Percentiles rank a stretch among this genome's conserved stretches.
phyloP scores from a whole-genome alignment of 2,797 vertebrate species.

The Enteromius argenteus region DNA sequence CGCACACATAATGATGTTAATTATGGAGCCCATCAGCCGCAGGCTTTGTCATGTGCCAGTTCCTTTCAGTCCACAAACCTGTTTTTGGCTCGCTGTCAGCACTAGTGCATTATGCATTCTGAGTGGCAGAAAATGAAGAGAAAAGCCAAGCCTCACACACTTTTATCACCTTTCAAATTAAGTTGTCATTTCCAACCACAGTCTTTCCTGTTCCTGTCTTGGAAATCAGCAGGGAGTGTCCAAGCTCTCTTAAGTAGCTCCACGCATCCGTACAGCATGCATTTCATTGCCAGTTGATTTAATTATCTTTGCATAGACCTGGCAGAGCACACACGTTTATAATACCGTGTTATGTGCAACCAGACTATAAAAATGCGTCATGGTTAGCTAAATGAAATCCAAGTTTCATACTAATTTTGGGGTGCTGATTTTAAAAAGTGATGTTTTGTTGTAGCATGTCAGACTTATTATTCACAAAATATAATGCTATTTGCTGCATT shows the following conservation, averaged over 20 bases:
- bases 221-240: slow-evolving; percentile 54
- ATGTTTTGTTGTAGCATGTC: not conserved
- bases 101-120: slow-evolving; percentile 62
- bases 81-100: slow-evolving; percentile 67
- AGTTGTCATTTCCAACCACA: slow-evolving; percentile 70
- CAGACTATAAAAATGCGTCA: not conserved
- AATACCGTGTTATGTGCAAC: not conserved
- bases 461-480: not conserved
- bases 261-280: slow-evolving; percentile 61
- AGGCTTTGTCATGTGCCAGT: slow-evolving; percentile 70
- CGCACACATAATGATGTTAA: slow-evolving; percentile 75
- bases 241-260: slow-evolving; percentile 61
- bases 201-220: slow-evolving; percentile 56
- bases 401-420: not conserved
- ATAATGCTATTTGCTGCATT: not conserved
- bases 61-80: slow-evolving; percentile 68
- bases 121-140: slow-evolving; percentile 67
- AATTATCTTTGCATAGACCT: slow-evolving; percentile 61
- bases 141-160: slow-evolving; percentile 51
- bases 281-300: slow-evolving; percentile 67
- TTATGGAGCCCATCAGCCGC: slow-evolving; percentile 67
- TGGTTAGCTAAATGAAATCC: not conserved
- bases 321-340: slow-evolving; percentile 1
- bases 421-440: not conserved
- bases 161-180: slow-evolving; percentile 60